Base-by-base conservation (phyloP, 2,113 vertebrate species). In the Tylochromis polylepis region DNA sequence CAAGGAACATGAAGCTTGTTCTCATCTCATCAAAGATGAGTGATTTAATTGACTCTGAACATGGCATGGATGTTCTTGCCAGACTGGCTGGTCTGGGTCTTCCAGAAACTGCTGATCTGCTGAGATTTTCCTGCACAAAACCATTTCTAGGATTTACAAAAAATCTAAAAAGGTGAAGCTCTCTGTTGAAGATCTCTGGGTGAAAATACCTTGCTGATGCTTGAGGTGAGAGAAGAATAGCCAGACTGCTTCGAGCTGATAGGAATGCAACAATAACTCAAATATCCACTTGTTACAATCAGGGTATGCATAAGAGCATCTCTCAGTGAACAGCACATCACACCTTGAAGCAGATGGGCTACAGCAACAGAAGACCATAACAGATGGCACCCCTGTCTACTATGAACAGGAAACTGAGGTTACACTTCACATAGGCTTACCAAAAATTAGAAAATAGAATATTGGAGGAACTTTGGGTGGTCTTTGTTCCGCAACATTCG, bases 311-410 rank as follows among this genome's bases (percentile, higher is more conserved):
- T 12, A 70, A 70, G 65, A 70, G 38, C 38, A 43, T 43, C 65
- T 43, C 36, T 70, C 36, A 70, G 38, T 10, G n/a, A 41, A 70
- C 36, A 70, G n/a, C 38, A 70, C 38, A 70, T 70, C n/a, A 43
- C n/a, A 70, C 36, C 65, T 24, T 43, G n/a, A 70, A 70, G 65
- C 38, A 70, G 36, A 70, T 43, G 36, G 62, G 12, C 34, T 22
- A 38, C 20, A 67, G 34, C 60, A 65, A 65, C 60, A 65, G 34
- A 65, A 14, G 20, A 34, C 36, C n/a, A 24, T 24, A 70, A 41
- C 8, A 70, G 62, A 43, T 43, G 65, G n/a, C 12, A 70, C 43
- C n/a, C 8, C 1, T 70, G 38, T 70, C 8, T 43, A n/a, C 65
- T 70, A 43, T 70, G 12, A 1, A 24, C 38, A 43, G n/a, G 65